Evolutionary conservation across 92 coral and sea anemone species (phyloP).

Genomic region (Umimayanthus chanpuru): DNA sequence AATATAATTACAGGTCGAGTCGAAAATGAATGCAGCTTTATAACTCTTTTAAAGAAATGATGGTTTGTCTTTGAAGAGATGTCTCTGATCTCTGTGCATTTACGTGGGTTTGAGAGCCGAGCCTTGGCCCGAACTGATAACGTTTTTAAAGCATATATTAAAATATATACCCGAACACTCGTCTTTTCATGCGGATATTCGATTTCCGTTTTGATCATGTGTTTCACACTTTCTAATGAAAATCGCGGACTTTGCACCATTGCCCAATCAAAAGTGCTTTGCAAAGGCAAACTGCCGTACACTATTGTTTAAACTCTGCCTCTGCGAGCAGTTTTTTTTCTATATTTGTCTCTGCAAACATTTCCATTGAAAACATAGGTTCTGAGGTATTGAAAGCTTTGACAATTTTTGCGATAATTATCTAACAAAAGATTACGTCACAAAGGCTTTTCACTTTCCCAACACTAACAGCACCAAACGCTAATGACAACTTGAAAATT

Average conservation of each 20-base stretch:
- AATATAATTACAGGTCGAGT: neutral
- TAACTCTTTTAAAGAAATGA: neutral
- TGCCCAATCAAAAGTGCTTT: neutral
- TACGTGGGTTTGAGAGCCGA: neutral
- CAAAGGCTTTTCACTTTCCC: constrained; percentile 8
- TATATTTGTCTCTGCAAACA: neutral
- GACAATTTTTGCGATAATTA: constrained; percentile 28
- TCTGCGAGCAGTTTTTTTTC: constrained; percentile 14
- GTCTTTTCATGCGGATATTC: neutral
- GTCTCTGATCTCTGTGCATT: neutral
- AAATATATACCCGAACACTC: neutral
- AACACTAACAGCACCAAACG: neutral
- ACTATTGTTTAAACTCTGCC: neutral
- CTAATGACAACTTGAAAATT: constrained; percentile 27
- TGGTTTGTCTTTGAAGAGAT: neutral
- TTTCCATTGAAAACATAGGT: neutral
- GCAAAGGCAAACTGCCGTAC: neutral
- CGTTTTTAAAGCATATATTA: neutral
- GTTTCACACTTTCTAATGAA: neutral
- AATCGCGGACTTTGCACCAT: constrained; percentile 14
- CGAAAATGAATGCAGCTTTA: neutral
- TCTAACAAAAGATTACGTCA: constrained; percentile 38
- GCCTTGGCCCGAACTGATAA: neutral
- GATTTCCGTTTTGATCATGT: constrained; percentile 13
- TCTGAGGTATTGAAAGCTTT: constrained; percentile 4